Conservation (phyloP, 2,888 invertebrate genomes). For the Lasioglossum figueresi region DNA sequence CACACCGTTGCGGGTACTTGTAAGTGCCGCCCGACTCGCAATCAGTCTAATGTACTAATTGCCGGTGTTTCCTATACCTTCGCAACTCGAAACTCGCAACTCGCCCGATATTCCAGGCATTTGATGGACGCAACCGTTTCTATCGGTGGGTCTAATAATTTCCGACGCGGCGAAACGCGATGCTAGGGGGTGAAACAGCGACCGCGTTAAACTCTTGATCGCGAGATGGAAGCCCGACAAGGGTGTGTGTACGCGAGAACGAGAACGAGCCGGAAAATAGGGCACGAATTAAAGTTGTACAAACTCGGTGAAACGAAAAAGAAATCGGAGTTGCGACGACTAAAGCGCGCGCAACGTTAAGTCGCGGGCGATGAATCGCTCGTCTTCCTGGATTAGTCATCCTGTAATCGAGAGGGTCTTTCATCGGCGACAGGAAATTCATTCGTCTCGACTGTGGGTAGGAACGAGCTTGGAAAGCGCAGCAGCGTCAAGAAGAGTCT, state of each 20-base stretch:
- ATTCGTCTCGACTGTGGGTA: slow-evolving; percentile 32
- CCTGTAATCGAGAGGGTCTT: slow-evolving; percentile 46
- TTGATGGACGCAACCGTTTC: slow-evolving; percentile 43
- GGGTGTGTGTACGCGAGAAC: not conserved
- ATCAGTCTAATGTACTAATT: slow-evolving; percentile 35
- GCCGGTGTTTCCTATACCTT: slow-evolving; percentile 5
- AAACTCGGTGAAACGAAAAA: not conserved
- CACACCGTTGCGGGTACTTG: not conserved
- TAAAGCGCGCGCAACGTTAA: not conserved
- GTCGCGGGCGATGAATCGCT: slow-evolving; percentile 42
- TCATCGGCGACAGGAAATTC: slow-evolving; percentile 52
- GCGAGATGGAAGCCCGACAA: not conserved
- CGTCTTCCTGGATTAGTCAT: slow-evolving; percentile 57
- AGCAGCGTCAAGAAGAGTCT: not conserved
- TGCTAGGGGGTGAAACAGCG: too few relatives aligned
- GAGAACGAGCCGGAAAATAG: not conserved
- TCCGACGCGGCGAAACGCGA: not conserved
- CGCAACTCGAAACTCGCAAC: not conserved
- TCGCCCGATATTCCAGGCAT: slow-evolving; percentile 15
- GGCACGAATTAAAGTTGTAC: not conserved
- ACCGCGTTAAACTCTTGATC: not conserved
- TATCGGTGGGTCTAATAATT: not conserved
- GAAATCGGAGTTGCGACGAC: not conserved
- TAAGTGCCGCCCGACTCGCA: slow-evolving; percentile 22
- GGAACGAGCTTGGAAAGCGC: slow-evolving; percentile 42